phyloP scores from a whole-genome alignment of 2,113 vertebrate species.

The Leptobrachium leishanense region DNA sequence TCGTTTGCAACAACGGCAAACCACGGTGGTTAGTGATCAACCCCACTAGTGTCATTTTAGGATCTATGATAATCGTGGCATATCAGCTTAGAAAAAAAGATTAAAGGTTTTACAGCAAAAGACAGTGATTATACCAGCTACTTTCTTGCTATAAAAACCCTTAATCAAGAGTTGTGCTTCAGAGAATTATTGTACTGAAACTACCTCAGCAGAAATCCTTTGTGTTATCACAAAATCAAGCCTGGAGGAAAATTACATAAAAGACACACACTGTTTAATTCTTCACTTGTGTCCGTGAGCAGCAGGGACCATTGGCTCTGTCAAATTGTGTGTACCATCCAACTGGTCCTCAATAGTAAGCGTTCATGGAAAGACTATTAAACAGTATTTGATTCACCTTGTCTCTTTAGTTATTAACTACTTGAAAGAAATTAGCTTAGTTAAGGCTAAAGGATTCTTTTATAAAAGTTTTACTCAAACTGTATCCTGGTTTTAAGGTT shows the following conservation, averaged over 20 bases:
- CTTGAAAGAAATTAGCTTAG: neutral
- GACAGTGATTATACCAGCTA: neutral
- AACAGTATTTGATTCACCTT: conserved; percentile 6
- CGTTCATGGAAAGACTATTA: conserved; percentile 18
- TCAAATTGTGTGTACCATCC: conserved; percentile 12
- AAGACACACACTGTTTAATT: conserved; percentile 1
- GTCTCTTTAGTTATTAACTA: neutral
- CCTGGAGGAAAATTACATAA: conserved; percentile 1
- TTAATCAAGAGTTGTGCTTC: neutral
- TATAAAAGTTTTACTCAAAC: neutral
- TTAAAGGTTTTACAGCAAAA: neutral
- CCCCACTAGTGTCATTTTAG: too few species aligned
- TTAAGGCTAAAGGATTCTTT: neutral
- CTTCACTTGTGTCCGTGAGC: conserved; percentile 1
- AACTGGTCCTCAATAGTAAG: neutral
- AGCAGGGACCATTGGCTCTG: conserved; percentile 19
- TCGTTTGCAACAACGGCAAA: too few species aligned
- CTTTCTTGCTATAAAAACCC: neutral
- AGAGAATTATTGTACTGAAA: neutral
- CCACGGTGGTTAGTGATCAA: too few species aligned
- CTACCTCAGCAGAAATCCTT: neutral
- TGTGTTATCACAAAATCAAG: conserved; percentile 1
- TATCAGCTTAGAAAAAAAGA: neutral
- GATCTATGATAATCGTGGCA: too few species aligned
- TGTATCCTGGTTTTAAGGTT: neutral